Evolutionary conservation across 2,113 vertebrate species (phyloP).

Genomic region (Heliornis fulica): DNA sequence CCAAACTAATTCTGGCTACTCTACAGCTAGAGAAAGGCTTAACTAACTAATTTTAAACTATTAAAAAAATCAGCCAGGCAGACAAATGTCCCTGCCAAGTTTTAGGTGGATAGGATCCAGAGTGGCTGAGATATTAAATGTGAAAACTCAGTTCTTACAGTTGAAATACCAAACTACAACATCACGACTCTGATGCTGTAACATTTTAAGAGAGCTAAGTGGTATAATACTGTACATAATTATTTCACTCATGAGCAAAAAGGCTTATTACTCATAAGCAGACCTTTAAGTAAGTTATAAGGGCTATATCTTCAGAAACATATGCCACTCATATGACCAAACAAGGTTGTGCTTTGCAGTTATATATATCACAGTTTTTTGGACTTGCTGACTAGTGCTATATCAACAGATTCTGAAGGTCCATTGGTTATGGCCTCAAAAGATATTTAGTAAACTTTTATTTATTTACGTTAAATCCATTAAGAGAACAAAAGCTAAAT

Average conservation of each 20-base stretch:
- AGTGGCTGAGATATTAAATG: conserved; percentile 58
- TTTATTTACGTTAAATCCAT: conserved; percentile 23
- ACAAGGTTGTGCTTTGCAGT: background rate
- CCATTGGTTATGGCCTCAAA: background rate
- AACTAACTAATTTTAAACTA: conserved; percentile 57
- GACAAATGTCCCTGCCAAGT: conserved; percentile 58
- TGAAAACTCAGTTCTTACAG: conserved; percentile 51
- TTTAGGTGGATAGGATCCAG: conserved; percentile 69
- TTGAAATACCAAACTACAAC: conserved; percentile 65
- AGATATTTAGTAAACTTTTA: background rate
- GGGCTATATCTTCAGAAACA: conserved; percentile 27
- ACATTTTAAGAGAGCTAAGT: conserved; percentile 69
- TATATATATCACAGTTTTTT: background rate
- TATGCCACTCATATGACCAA: conserved; percentile 23
- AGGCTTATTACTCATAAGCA: background rate
- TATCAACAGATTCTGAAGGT: conserved; percentile 11
- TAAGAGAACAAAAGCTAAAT: conserved; percentile 20
- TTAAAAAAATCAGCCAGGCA: conserved; percentile 55
- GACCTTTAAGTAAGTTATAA: conserved; percentile 22
- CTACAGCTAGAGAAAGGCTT: conserved; percentile 39
- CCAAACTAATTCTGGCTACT: conserved; percentile 38
- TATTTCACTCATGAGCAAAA: conserved; percentile 64
- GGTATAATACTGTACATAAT: conserved; percentile 40
- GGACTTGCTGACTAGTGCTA: background rate
- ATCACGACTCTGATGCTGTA: conserved; percentile 44